A percentile compares a stretch with the other conserved stretches of the same genome.
These are phyloP conservation scores for Yponomeuta sedellus DNA, from an alignment of 2,888 invertebrate genomes.

Conservation along the genomic window DNA sequence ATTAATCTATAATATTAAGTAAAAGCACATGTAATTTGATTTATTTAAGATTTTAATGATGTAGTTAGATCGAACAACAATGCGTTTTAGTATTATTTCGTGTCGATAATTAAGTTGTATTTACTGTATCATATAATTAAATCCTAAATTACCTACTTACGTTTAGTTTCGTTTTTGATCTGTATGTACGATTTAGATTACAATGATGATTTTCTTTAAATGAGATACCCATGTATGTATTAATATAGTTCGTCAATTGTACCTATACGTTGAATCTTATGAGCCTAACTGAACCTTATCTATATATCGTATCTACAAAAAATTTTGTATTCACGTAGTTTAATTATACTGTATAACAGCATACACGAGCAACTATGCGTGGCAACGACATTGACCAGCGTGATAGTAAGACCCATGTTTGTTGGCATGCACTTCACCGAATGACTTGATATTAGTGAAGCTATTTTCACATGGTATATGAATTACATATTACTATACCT, in stretches of 20 bases:
- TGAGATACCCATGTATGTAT: slow-evolving; percentile 16
- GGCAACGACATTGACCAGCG: neutral
- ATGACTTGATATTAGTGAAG: neutral
- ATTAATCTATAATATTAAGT: slow-evolving; percentile 25
- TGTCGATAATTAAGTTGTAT: slow-evolving; percentile 28
- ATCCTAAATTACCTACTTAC: neutral
- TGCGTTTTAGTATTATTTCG: slow-evolving; percentile 74
- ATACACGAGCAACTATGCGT: neutral
- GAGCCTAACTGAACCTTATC: slow-evolving; percentile 19
- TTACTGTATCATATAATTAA: slow-evolving; percentile 26
- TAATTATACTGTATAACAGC: neutral
- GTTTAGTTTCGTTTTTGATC: neutral
- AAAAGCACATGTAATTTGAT: slow-evolving; percentile 33
- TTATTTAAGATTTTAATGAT: slow-evolving; percentile 24
- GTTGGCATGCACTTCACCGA: neutral
- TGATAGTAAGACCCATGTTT: neutral
- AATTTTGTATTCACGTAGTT: neutral
- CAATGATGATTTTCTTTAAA: neutral
- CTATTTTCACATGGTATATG: neutral
- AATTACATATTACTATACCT: neutral
- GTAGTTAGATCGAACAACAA: slow-evolving; percentile 47
- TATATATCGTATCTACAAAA: neutral
- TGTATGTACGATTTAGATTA: neutral
- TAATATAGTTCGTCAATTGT: slow-evolving; percentile 39
- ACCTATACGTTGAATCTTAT: slow-evolving; percentile 32